Conservation (phyloP, 2,113 vertebrate genomes). For the Megaceryle torquata region DNA sequence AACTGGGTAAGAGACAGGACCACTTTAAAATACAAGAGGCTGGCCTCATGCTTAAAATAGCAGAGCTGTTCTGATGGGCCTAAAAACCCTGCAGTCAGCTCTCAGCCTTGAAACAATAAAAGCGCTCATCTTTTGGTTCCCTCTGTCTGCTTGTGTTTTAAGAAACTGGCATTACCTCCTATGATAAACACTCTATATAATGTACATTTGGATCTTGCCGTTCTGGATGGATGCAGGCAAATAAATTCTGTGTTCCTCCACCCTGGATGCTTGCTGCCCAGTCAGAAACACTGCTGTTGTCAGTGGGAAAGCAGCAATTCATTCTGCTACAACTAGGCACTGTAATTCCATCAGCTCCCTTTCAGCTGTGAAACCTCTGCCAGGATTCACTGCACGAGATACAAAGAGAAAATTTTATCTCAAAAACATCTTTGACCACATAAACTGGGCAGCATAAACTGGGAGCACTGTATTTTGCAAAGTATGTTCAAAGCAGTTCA, state of each 20-base stretch:
- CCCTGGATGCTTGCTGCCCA: neutral
- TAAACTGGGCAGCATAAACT: neutral
- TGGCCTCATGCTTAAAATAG: neutral
- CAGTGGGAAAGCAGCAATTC: neutral
- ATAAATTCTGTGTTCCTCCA: neutral
- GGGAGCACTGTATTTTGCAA: neutral
- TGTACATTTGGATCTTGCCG: neutral
- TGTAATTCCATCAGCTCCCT: neutral
- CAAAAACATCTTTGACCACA: neutral
- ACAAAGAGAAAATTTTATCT: neutral
- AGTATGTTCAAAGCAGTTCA: neutral
- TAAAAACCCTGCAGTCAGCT: neutral
- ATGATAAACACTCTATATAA: neutral
- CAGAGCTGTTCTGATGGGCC: neutral
- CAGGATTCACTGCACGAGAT: neutral
- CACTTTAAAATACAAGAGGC: neutral
- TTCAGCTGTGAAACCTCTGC: slow-evolving; percentile 15
- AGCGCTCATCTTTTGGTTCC: neutral
- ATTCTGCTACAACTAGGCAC: neutral
- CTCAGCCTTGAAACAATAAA: neutral
- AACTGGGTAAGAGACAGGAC: neutral
- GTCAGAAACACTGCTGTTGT: neutral
- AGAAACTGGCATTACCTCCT: neutral
- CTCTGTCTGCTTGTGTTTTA: neutral
- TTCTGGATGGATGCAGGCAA: neutral